phyloP scores from a whole-genome alignment of 2,888 invertebrate species.

The Ctena decussata region DNA sequence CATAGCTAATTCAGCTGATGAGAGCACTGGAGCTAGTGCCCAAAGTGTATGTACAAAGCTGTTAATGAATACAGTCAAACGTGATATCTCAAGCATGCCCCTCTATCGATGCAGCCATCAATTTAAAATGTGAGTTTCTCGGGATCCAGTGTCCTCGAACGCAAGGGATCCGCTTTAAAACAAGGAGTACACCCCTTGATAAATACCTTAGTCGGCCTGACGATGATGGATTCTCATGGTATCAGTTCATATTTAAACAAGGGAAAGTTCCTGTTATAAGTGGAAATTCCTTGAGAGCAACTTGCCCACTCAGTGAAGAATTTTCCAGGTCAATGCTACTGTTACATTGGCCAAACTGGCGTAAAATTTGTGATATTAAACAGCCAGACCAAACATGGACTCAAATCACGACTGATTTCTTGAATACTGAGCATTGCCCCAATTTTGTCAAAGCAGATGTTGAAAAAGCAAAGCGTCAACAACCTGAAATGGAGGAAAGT shows the following conservation, averaged over 20 bases:
- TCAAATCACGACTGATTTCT: conserved; percentile 42
- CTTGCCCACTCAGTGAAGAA: conserved; percentile 60
- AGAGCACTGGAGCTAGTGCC: conserved; percentile 10
- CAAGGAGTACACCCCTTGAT: conserved; percentile 37
- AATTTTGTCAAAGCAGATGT: conserved; percentile 63
- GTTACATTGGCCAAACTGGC: conserved; percentile 66
- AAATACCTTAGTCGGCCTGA: conserved; percentile 34
- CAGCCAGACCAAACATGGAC: conserved; percentile 42
- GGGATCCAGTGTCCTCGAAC: conserved; percentile 43
- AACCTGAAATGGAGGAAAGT: not conserved
- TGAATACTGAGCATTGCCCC: conserved; percentile 35
- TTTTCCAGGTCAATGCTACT: conserved; percentile 43
- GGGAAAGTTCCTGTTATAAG: not conserved
- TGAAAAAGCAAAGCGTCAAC: not conserved
- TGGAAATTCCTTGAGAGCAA: conserved; percentile 18
- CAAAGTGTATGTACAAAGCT: conserved; percentile 46
- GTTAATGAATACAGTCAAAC: conserved; percentile 54
- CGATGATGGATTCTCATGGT: not conserved
- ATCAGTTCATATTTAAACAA: not conserved
- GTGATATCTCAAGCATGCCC: conserved; percentile 52
- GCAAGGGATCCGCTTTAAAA: conserved; percentile 17
- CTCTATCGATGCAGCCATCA: conserved; percentile 55
- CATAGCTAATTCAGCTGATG: conserved; percentile 3
- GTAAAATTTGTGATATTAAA: conserved; percentile 57
- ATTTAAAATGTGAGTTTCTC: conserved; percentile 54